A percentile compares a stretch with the other conserved stretches of the same genome.
phyloP scores from a whole-genome alignment of 2,888 invertebrate genomes.

The Carcina quercana region DNA sequence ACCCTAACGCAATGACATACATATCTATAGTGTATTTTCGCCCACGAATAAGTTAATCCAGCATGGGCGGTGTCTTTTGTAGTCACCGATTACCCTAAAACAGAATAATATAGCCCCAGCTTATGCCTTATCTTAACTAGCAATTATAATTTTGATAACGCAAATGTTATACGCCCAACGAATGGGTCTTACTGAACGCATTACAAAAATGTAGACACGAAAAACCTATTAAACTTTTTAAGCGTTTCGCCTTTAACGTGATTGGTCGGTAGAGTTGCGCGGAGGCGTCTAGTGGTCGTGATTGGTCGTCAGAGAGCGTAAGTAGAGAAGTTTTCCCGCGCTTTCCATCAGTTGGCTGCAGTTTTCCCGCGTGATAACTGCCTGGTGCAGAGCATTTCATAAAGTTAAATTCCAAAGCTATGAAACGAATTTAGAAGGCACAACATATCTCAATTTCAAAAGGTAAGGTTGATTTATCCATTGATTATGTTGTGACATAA shows the following conservation, averaged over 20 bases:
- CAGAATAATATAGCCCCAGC: too few relatives aligned
- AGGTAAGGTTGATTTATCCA: conserved; percentile 15
- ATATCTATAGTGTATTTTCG: too few relatives aligned
- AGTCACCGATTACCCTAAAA: too few relatives aligned
- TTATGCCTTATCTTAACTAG: too few relatives aligned
- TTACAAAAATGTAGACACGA: conserved; percentile 48
- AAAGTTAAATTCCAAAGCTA: conserved; percentile 40
- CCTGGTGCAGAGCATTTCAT: conserved; percentile 14
- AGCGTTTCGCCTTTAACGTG: conserved; percentile 48
- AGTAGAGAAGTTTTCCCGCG: conserved; percentile 64
- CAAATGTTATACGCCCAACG: too few relatives aligned
- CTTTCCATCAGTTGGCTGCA: conserved; percentile 53
- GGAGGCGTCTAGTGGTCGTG: conserved; percentile 46
- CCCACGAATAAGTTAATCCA: too few relatives aligned
- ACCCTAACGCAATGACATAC: too few relatives aligned
- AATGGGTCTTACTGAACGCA: too few relatives aligned
- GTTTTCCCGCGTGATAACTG: conserved; percentile 46
- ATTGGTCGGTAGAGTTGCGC: conserved; percentile 41
- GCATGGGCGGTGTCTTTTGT: too few relatives aligned
- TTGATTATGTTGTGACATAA: conserved; percentile 23
- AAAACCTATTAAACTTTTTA: conserved; percentile 66
- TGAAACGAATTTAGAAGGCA: conserved; percentile 34
- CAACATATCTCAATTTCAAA: conserved; percentile 14
- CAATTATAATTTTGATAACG: too few relatives aligned
- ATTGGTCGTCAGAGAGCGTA: conserved; percentile 51